Base-by-base conservation (phyloP, 2,113 vertebrate genomes). In the Trinectes maculatus region DNA sequence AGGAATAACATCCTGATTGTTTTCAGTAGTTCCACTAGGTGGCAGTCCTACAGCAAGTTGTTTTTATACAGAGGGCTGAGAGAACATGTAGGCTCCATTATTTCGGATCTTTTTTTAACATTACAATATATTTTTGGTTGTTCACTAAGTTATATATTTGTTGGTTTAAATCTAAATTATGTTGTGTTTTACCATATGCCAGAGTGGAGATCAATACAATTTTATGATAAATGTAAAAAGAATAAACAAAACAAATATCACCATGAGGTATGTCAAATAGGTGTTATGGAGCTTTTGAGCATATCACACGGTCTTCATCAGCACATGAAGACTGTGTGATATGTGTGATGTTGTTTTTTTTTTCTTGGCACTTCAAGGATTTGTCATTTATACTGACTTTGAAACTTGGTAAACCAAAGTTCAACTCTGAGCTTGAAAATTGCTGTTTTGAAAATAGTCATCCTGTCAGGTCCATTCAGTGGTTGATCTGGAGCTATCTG, bases 1-100 rank as follows among this genome's bases (percentile, higher is more conserved):
- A 49, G 15, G 10, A 2, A 18, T 2, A 22, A 37, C 24, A 13
- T 15, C 16, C 7, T 34, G 22, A 2, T 31, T 51, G 21, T 57
- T 58, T 36, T n/a, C 34, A 59, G 22, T 44, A 31, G 24, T 3
- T 6, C 73, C 85, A 81, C 83, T 75, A 80, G 87, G 55, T 75
- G 85, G 81, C 81, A 75, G 72, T 58, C 34, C 12, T 24, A 34
- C 19, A 36, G 52, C 34, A 26, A 80, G 48, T 15, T 15, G 44
- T 0, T 33, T 25, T 16, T 1, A 9, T 25, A 4, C 1, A 21
- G 29, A 44, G 51, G 31, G 28, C n/a, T n/a, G n/a, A n/a, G n/a
- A n/a, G n/a, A n/a, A n/a, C 12, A 18, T 29, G 36, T 3, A 18
- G 47, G 16, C n/a, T n/a, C n/a, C n/a, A 16, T 57, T 21, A n/a